Base-by-base conservation (phyloP, 2,797 vertebrate species). In the Monodelphis domestica region DNA sequence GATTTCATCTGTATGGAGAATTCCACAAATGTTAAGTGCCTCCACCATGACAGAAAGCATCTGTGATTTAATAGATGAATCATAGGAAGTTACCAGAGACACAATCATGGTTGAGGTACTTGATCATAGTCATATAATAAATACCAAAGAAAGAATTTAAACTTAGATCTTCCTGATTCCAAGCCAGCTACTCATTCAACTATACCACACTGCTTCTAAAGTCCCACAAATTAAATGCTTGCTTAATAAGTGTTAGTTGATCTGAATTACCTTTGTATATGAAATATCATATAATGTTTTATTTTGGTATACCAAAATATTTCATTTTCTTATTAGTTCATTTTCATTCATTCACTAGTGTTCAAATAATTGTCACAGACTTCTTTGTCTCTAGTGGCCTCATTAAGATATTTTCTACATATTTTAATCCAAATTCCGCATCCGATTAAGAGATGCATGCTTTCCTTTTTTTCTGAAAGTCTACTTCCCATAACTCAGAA, bases 401-500 rank as follows among this genome's bases (percentile, higher is more conserved):
- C n/a, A n/a, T n/a, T 53, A 78, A 57, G 63, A 94, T 90, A 57
- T 51, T 94, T 95, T 92, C 89, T 88, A 94, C 94, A 91, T 93
- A 90, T 91, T 63, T 54, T 95, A 53, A n/a, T 93, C 89, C 89
- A 94, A 94, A 95, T 90, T 94, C 91, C 96, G 14, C 11, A 89
- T 54, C 88, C 17, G 30, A 45, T 88, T 96, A 93, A 96, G 33
- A 54, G 54, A 96, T 95, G 94, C 91, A 89, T 88, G 33, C 3
- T 14, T 29, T 91, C 91, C 55, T 89, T 70, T 38, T n/a, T 55
- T 94, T 59, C 90, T 96, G 93, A 96, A 93, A 97, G 93, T 29
- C 91, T 93, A 94, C 87, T 97, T 94, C 91, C 94, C 91, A 94
- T 89, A 52, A 50, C 94, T 53, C 97, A 94, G 97, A 97, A 95